phyloP scores from a whole-genome alignment of 2,888 invertebrate species.

The Horisme vitalbata region DNA sequence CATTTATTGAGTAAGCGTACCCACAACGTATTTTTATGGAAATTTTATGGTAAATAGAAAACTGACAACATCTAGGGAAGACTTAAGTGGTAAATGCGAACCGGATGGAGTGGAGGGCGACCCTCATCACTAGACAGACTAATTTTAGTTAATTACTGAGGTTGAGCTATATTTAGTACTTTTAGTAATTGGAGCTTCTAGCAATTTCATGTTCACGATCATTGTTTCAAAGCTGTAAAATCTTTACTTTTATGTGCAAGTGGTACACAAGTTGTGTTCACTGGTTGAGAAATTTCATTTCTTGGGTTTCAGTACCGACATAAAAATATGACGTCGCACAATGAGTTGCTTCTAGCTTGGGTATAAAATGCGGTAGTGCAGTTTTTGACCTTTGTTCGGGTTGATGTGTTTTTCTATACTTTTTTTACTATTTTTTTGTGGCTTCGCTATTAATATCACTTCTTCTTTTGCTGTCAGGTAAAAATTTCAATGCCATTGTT shows the following conservation, averaged over 20 bases:
- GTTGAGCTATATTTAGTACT: slow-evolving; percentile 4
- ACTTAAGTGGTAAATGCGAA: neutral
- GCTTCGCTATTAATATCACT: too few species aligned
- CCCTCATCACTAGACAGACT: slow-evolving; percentile 13
- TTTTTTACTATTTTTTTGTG: too few species aligned
- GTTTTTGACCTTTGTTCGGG: slow-evolving; percentile 4
- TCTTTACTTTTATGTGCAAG: slow-evolving; percentile 6
- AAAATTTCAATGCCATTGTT: slow-evolving; percentile 29
- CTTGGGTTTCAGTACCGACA: slow-evolving; percentile 4
- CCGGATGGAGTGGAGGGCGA: neutral
- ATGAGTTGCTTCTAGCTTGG: slow-evolving; percentile 9
- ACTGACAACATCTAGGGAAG: neutral
- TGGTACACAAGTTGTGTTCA: slow-evolving; percentile 3
- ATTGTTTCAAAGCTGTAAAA: slow-evolving; percentile 12
- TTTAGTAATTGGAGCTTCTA: neutral
- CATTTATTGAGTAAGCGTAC: too few species aligned
- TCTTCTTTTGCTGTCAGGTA: slow-evolving; percentile 15
- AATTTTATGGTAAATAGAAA: slow-evolving; percentile 11
- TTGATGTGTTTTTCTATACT: slow-evolving; percentile 3
- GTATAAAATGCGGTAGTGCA: slow-evolving; percentile 18
- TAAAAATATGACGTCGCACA: slow-evolving; percentile 7
- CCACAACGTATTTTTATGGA: slow-evolving; percentile 5
- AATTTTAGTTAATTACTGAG: slow-evolving; percentile 9
- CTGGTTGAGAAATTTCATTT: slow-evolving; percentile 2
- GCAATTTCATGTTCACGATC: slow-evolving; percentile 1